phyloP scores from a whole-genome alignment of 2,113 vertebrate species.

The rabbit (Oryctolagus cuniculus) region DNA sequence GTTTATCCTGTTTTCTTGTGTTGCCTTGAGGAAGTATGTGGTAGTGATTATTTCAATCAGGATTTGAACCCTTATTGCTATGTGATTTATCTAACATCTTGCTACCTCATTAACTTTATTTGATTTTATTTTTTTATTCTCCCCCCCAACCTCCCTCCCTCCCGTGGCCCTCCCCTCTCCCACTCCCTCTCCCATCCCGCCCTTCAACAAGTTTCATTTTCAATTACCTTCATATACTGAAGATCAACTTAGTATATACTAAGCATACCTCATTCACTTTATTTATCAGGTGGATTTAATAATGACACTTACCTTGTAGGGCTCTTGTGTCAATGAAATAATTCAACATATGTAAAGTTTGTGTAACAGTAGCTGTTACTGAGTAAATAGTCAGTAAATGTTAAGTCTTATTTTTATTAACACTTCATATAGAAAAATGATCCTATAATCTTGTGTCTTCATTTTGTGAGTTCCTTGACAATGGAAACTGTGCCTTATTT shows the following conservation, averaged over 20 bases:
- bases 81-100: background rate
- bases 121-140: too few species aligned
- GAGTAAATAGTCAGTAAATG: background rate
- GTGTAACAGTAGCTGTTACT: background rate
- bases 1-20: background rate
- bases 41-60: background rate
- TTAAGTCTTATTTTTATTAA: conserved; percentile 15
- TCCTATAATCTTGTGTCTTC: background rate
- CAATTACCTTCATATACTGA: too few species aligned
- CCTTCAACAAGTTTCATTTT: too few species aligned
- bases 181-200: too few species aligned
- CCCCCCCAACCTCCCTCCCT: too few species aligned
- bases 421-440: background rate
- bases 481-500: background rate
- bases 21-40: background rate
- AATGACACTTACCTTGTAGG: background rate
- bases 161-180: too few species aligned
- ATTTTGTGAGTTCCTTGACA: background rate
- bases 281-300: conserved; percentile 12
- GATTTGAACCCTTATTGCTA: background rate
- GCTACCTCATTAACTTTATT: background rate
- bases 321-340: background rate
- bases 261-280: background rate
- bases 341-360: background rate
- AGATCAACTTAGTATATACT: too few species aligned